Percentiles rank a stretch among this genome's conserved stretches.
These are phyloP conservation scores for Leucania comma DNA, from an alignment of 2,888 invertebrate genomes.

Conservation along the genomic window DNA sequence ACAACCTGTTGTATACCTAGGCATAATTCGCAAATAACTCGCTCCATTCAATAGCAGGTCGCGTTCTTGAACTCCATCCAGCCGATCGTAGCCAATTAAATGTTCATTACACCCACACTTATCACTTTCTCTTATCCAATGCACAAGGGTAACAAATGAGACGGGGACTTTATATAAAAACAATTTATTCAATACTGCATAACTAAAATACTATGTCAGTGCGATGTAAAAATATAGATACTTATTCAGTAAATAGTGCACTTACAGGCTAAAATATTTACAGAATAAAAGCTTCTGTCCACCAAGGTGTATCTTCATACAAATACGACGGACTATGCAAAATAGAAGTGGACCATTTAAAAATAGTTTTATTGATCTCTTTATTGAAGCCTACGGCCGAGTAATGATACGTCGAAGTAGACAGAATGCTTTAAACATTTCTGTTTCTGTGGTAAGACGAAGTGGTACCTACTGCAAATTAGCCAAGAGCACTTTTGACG, in stretches of 20 bases:
- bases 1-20: conserved; percentile 21
- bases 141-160: conserved; percentile 62
- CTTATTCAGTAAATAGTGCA: conserved; percentile 70
- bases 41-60: conserved; percentile 57
- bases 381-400: conserved; percentile 16
- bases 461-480: conserved; percentile 38
- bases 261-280: conserved; percentile 67
- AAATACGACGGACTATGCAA: conserved; percentile 30
- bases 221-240: conserved; percentile 78
- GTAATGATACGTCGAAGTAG: conserved; percentile 49
- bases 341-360: conserved; percentile 35
- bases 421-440: conserved; percentile 55
- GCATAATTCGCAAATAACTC: conserved; percentile 33
- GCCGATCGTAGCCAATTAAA: conserved; percentile 58
- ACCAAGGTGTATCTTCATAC: conserved; percentile 50
- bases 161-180: conserved; percentile 71
- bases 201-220: conserved; percentile 79
- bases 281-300: conserved; percentile 58
- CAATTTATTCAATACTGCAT: conserved; percentile 80
- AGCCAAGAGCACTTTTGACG: conserved; percentile 55
- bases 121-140: conserved; percentile 61
- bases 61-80: conserved; percentile 61
- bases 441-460: conserved; percentile 36
- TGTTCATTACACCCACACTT: conserved; percentile 60
- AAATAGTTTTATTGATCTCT: conserved; percentile 57